Conservation (phyloP, 2,797 vertebrate species). For the Fundulus diaphanus region DNA sequence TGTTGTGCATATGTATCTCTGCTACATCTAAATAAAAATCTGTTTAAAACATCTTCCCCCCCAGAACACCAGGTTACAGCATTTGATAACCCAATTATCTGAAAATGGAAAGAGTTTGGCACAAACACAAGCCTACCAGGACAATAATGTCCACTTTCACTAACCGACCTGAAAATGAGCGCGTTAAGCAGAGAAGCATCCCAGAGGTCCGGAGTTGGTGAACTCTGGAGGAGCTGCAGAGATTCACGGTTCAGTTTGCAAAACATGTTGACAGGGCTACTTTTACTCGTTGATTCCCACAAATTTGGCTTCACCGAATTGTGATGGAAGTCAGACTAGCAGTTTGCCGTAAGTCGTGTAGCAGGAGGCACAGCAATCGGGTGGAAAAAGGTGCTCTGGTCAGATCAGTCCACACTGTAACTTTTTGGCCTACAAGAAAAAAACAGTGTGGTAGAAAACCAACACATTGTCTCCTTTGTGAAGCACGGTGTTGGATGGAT, state of each 20-base stretch:
- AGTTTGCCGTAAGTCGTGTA: not conserved
- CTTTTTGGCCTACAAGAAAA: not conserved
- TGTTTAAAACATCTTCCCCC: not conserved
- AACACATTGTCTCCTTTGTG: not conserved
- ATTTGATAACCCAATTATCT: not conserved
- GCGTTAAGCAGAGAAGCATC: not conserved
- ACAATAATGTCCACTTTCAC: too few relatives aligned
- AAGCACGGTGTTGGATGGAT: not conserved
- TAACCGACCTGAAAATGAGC: not conserved
- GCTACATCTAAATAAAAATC: not conserved
- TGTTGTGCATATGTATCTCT: too few relatives aligned
- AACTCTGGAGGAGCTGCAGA: not conserved
- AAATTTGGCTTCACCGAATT: not conserved
- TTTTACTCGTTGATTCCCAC: not conserved
- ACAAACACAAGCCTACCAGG: not conserved
- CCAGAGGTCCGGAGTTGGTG: not conserved
- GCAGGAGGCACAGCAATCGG: too few relatives aligned
- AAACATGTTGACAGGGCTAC: not conserved
- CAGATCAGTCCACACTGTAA: not conserved
- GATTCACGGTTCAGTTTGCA: not conserved
- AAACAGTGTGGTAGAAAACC: not conserved
- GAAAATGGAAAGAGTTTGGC: not conserved
- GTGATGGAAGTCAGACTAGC: too few relatives aligned
- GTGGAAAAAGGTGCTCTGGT: not conserved
- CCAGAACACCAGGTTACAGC: not conserved